Base-by-base conservation (phyloP, 2,797 vertebrate genomes). In the Neomorphus geoffroyi region DNA sequence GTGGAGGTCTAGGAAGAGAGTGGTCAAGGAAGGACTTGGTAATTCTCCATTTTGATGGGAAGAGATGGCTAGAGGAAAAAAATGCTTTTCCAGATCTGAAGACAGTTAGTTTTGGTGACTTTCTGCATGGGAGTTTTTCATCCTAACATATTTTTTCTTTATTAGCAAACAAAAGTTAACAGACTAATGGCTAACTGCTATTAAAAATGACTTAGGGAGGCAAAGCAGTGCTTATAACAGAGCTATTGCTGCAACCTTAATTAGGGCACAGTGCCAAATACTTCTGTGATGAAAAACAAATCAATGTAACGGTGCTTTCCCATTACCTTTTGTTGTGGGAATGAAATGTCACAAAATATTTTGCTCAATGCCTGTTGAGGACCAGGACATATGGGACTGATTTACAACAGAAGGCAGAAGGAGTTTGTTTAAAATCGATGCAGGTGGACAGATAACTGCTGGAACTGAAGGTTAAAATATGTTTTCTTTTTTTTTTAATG, bases 211-310 rank as follows among this genome's bases (percentile, higher is more conserved):
- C 73, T 0, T 2, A 66, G 58, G 72, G 69, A 92, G 58, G 82
- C 39, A 92, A 93, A 94, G 39, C 62, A 86, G 28, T 39, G 62
- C 58, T 95, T 91, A 33, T 70, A 80, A 79, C 65, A 66, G 60
- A 69, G 53, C 88, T 94, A 88, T 12, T 91, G 65, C 80, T 88
- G 60, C 69, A 94, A 39, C 58, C 51, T 88, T 89, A 69, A 91
- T 92, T 88, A 88, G 58, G 54, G 75, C 75, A 62, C 41, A 48
- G 65, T 86, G 82, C 85, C 92, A 94, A 75, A 86, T 81, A 81
- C n/a, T 48, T 94, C 77, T 80, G 54, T 80, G 62, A 89, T 88
- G 91, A 72, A 83, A 93, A 95, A 54, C 39, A 92, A 93, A 90
- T 78, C 5, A 24, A 71, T 92, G 50, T 67, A 80, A 64, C 35